Base-by-base conservation (phyloP, 2,888 invertebrate species). In the Philereme transversata region DNA sequence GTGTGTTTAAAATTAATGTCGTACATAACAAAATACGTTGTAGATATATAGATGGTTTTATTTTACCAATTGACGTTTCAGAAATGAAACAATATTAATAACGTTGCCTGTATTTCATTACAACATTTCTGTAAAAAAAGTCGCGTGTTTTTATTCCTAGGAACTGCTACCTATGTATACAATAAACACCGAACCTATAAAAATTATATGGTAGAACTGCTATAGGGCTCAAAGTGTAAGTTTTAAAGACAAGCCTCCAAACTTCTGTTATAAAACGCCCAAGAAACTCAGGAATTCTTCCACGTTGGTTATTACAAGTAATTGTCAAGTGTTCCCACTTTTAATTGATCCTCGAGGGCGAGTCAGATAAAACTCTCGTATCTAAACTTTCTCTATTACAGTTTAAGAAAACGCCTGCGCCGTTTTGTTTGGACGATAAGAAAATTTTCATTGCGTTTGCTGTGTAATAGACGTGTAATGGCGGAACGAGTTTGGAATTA, bases 341-440 rank as follows among this genome's bases (percentile, higher is more conserved):
- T 93, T 92, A 93, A 93, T 92, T 92, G 93, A 92, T 92, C 92
- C 93, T 92, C 79, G 86, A 91, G 93, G 92, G 92, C 88, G 88
- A 86, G 77, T 75, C 70, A 86, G 90, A 91, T 90, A 92, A 91
- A 91, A 90, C 86, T 88, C 77, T 79, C 80, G 83, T 86, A 86
- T 87, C 86, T 88, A 81, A 90, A 91, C 89, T 91, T 91, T 91
- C 88, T 88, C 90, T 90, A 90, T 90, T 88, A 88, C 88, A 88
- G 86, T 89, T 90, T 90, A 90, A 90, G 90, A 90, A 90, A 90
- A 87, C 86, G 80, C 82, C 71, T 66, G 72, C 73, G 78, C 75
- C 79, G 76, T 83, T 87, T 82, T 83, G 86, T 86, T 84, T 82
- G 73, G 81, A 79, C 81, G 91, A 91, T 91, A 91, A 87, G 88